Conservation (phyloP, 53 echinoderm and acorn worm genomes). For the Henricia sp. region DNA sequence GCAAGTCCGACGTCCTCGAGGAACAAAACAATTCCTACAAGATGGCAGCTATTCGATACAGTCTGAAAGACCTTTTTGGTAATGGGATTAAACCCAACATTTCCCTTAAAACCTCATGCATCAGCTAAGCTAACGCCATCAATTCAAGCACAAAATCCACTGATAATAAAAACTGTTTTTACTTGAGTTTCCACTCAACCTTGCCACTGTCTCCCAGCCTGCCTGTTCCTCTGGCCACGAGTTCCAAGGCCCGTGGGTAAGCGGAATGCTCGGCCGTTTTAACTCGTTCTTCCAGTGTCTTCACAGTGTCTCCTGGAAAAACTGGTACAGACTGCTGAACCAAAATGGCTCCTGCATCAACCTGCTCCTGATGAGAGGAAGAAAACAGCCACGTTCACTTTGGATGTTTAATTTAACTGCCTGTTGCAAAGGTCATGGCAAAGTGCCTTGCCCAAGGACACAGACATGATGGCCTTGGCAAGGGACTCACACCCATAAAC, state of each 20-base stretch:
- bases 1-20: no score
- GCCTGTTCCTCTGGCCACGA: slow-evolving; percentile 82
- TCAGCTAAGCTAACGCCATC: not conserved
- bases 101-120: no score
- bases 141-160: no score
- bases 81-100: no score
- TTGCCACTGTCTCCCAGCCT: slow-evolving; percentile 73
- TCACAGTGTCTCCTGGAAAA: slow-evolving; percentile 82
- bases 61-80: no score
- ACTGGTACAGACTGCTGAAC: slow-evolving; percentile 90
- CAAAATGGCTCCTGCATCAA: slow-evolving; percentile 98
- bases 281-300: slow-evolving; percentile 78
- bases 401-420: not conserved
- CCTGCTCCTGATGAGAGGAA: slow-evolving; percentile 80
- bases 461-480: not conserved
- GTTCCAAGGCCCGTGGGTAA: slow-evolving; percentile 89
- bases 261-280: slow-evolving; percentile 82
- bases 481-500: not conserved
- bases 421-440: not conserved
- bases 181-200: slow-evolving; percentile 73
- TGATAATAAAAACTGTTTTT: not conserved
- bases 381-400: not conserved
- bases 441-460: not conserved
- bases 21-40: no score
- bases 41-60: no score